Evolutionary conservation across 2,888 invertebrate genomes (phyloP).

Genomic region (Pollenia angustigena): DNA sequence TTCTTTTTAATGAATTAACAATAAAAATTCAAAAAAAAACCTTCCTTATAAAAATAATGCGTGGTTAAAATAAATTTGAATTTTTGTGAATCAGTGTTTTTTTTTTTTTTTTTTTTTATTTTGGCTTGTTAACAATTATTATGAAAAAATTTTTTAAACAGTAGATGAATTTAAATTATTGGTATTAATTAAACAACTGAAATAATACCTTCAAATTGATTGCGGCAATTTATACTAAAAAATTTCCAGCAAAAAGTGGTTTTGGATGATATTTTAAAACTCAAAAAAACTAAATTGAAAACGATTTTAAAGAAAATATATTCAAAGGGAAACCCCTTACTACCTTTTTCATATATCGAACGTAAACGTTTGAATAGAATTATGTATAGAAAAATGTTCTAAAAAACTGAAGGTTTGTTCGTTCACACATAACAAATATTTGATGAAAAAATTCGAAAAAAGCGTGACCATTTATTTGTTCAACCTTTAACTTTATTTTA

Average conservation of each 20-base stretch:
- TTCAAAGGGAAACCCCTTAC: too few species aligned
- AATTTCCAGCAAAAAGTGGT: not conserved
- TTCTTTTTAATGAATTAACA: conserved; percentile 8
- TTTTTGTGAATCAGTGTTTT: conserved; percentile 14
- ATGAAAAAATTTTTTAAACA: conserved; percentile 5
- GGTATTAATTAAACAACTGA: not conserved
- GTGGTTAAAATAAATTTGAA: conserved; percentile 5
- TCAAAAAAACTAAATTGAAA: not conserved
- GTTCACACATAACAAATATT: too few species aligned
- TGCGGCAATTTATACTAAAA: not conserved
- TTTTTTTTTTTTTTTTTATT: not conserved
- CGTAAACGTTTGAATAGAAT: too few species aligned
- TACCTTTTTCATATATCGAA: too few species aligned
- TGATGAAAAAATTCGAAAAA: too few species aligned
- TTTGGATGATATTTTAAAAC: not conserved
- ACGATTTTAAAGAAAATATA: not conserved
- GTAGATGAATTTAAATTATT: conserved; percentile 31
- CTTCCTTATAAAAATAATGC: not conserved
- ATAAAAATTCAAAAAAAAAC: not conserved
- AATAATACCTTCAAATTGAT: not conserved
- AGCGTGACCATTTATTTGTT: too few species aligned
- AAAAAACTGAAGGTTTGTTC: too few species aligned
- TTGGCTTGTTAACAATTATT: conserved; percentile 14
- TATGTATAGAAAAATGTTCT: too few species aligned
- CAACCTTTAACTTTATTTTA: too few species aligned